These are phyloP conservation scores for Akabosia matsudoensis DNA, from an alignment of 1,140 invertebrate species.

Conservation along the genomic window DNA sequence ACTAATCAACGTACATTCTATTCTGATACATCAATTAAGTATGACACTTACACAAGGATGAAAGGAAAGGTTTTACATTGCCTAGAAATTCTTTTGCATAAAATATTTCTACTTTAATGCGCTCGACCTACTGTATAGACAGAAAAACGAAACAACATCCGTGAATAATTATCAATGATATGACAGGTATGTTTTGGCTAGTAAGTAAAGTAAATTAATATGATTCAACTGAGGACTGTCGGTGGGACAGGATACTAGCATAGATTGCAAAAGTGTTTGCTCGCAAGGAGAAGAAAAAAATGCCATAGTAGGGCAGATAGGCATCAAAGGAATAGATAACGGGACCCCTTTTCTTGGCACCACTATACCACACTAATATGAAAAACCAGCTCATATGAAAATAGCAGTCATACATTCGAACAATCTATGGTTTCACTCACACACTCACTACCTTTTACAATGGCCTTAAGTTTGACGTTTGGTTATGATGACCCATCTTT, in stretches of 20 bases:
- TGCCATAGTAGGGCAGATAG: neutral
- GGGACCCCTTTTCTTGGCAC: slow-evolving; percentile 9
- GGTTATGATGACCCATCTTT: neutral
- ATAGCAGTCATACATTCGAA: neutral
- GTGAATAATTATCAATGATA: neutral
- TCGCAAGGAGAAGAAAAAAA: slow-evolving; percentile 2
- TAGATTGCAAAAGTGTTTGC: neutral
- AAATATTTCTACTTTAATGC: no score
- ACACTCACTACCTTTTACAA: neutral
- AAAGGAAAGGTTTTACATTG: no score
- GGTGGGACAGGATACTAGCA: neutral
- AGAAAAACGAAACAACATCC: neutral
- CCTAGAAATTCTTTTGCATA: no score
- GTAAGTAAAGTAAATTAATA: no score
- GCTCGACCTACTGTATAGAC: neutral
- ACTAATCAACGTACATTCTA: no score
- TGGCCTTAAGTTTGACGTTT: neutral
- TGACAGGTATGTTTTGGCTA: no score
- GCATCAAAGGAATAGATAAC: slow-evolving; percentile 2
- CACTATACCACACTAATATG: neutral
- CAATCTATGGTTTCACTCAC: neutral
- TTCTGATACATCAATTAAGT: no score
- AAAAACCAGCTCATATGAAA: neutral
- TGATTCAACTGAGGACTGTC: neutral
- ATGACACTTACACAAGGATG: no score